Conservation (phyloP, 2,797 vertebrate genomes). For the Spheniscus humboldti region DNA sequence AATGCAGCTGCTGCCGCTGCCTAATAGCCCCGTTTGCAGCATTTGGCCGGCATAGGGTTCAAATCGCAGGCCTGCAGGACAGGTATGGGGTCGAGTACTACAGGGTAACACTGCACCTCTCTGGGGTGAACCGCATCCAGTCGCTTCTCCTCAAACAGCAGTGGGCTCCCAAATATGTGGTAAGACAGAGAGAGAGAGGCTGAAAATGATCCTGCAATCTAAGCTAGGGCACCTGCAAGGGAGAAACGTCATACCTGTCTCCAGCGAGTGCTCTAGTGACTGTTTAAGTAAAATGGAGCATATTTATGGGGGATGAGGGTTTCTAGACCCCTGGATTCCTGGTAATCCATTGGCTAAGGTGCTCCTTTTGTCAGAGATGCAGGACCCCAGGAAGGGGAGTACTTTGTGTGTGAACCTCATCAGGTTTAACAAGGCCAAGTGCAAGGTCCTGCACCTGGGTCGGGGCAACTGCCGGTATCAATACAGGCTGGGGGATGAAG, state of each 20-base stretch:
- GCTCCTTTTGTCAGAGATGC: not conserved
- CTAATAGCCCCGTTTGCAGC: accelerated
- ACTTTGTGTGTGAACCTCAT: not conserved
- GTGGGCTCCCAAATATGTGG: accelerated
- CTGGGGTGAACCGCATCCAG: not conserved
- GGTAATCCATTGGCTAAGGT: not conserved
- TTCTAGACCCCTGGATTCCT: not conserved
- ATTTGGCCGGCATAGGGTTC: not conserved
- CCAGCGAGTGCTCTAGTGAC: not conserved
- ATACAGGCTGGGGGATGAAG: too few species aligned
- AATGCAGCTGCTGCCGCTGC: not conserved
- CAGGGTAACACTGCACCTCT: not conserved
- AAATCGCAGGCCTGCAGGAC: accelerated
- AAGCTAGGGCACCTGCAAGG: not conserved
- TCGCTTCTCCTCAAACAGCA: not conserved
- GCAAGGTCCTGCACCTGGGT: too few species aligned
- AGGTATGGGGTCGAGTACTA: too few species aligned
- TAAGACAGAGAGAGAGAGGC: accelerated
- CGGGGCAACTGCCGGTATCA: too few species aligned
- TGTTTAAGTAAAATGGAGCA: accelerated
- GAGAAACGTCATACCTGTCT: not conserved
- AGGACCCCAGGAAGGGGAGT: not conserved
- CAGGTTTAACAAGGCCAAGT: too few species aligned
- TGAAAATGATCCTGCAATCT: not conserved
- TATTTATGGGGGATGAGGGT: not conserved